Percentiles rank a stretch among this genome's conserved stretches.
These are phyloP conservation scores for Brenthis daphne DNA, from an alignment of 2,888 invertebrate genomes.

Conservation along the genomic window DNA sequence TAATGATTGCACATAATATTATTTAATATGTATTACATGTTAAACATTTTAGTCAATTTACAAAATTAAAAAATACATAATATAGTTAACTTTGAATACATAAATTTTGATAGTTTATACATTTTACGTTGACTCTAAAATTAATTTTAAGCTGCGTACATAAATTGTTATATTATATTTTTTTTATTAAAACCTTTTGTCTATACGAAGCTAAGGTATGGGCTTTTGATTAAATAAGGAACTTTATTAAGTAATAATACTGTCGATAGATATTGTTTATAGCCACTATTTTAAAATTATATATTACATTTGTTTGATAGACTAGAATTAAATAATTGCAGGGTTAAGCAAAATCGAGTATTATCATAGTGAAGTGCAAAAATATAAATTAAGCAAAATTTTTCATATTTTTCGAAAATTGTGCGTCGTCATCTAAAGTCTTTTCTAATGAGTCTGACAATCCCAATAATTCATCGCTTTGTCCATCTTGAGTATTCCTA, in stretches of 20 bases:
- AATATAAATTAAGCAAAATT: slow-evolving; percentile 51
- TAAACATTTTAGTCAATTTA: neutral
- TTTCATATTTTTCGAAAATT: slow-evolving; percentile 57
- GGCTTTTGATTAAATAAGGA: no score
- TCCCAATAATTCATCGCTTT: slow-evolving; percentile 54
- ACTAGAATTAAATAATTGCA: neutral
- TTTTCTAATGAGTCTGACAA: slow-evolving; percentile 58
- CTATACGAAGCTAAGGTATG: no score
- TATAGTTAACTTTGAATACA: no score
- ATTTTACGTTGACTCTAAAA: no score
- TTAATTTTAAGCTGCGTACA: no score
- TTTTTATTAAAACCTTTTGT: no score
- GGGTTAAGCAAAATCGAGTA: slow-evolving; percentile 1
- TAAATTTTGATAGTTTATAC: no score
- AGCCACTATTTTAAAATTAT: neutral
- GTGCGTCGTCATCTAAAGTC: slow-evolving; percentile 57
- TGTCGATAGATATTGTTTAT: no score
- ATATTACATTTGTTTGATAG: neutral
- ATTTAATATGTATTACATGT: slow-evolving; percentile 1
- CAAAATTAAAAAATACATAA: no score
- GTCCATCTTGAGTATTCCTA: slow-evolving; percentile 59
- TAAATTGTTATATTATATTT: no score
- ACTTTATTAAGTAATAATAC: no score
- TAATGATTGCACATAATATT: slow-evolving; percentile 1
- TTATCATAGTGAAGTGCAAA: slow-evolving; percentile 2